These are phyloP conservation scores for Microcebus lehilahytsara DNA, from an alignment of 2,113 vertebrate species.

Conservation along the genomic window DNA sequence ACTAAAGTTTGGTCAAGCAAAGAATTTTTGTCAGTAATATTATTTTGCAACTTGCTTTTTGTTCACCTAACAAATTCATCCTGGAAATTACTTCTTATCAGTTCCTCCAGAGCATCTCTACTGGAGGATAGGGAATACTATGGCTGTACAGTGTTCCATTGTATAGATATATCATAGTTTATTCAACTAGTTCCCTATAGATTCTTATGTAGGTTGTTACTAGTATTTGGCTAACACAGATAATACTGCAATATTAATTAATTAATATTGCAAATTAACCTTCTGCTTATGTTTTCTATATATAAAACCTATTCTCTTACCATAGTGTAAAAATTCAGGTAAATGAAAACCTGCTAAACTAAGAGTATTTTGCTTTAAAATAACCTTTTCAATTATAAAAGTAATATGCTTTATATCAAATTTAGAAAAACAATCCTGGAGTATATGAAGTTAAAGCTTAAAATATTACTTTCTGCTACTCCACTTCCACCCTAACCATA, in stretches of 20 bases:
- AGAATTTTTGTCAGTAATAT: neutral
- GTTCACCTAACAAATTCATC: neutral
- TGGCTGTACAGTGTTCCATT: neutral
- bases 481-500: neutral
- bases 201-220: neutral
- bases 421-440: neutral
- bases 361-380: neutral
- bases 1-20: neutral
- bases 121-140: too few species aligned
- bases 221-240: neutral
- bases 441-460: neutral
- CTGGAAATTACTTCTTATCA: neutral
- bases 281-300: neutral
- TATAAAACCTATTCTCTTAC: neutral
- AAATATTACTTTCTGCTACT: neutral
- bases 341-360: neutral
- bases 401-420: neutral
- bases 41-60: neutral
- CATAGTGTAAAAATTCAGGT: neutral
- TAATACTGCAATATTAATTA: neutral
- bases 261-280: too few species aligned
- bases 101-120: neutral
- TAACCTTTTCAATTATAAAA: conserved; percentile 1
- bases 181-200: neutral
- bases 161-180: neutral